Evolutionary conservation across 2,888 invertebrate genomes (phyloP).

Genomic region (Sycophila texana): DNA sequence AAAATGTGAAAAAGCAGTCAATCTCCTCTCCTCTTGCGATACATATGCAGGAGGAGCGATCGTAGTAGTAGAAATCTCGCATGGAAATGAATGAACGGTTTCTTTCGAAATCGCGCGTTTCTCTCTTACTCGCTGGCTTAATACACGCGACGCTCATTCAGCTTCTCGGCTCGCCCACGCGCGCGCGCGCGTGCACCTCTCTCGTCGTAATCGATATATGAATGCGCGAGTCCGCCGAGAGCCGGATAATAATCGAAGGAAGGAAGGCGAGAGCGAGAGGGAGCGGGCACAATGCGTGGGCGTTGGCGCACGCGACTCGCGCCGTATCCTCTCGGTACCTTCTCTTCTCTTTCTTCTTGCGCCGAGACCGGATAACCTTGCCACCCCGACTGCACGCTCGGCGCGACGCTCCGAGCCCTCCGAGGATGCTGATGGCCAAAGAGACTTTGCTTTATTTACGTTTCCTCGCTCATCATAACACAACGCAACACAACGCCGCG

Average conservation of each 20-base stretch:
- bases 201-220: conserved; percentile 54
- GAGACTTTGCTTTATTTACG: conserved; percentile 43
- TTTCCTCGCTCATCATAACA: conserved; percentile 39
- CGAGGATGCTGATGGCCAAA: neutral
- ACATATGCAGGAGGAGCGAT: neutral
- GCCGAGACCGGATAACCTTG: conserved; percentile 45
- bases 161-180: conserved; percentile 59
- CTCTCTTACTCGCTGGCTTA: conserved; percentile 1
- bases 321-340: conserved; percentile 21
- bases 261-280: conserved; percentile 34
- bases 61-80: neutral
- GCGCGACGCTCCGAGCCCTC: neutral
- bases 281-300: conserved; percentile 33
- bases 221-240: conserved; percentile 57
- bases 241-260: conserved; percentile 51
- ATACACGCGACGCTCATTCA: conserved; percentile 50
- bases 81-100: conserved; percentile 60
- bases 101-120: conserved; percentile 58
- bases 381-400: conserved; percentile 21
- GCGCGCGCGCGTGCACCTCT: conserved; percentile 55
- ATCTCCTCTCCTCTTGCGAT: neutral
- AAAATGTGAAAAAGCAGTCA: neutral
- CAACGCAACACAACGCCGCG: conserved; percentile 20
- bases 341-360: conserved; percentile 40
- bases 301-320: conserved; percentile 45